Evolutionary conservation across 2,888 invertebrate species (phyloP).

Genomic region (Dioctria rufipes): DNA sequence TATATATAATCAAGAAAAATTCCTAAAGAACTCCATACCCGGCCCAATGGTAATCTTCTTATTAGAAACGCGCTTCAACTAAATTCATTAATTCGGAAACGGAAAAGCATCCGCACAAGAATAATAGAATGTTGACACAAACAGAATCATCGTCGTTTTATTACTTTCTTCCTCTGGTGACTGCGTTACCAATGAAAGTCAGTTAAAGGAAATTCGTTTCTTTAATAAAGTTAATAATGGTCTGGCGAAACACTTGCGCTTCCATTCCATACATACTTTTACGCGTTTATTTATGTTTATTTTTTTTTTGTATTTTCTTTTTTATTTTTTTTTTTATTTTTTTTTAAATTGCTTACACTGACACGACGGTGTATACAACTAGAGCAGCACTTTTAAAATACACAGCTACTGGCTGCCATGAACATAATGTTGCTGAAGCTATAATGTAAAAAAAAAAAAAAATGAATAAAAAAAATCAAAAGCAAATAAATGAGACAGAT

Average conservation of each 20-base stretch:
- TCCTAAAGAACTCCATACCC: too few species aligned
- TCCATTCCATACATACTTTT: neutral
- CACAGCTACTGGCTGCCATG: too few species aligned
- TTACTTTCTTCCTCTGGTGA: constrained; percentile 27
- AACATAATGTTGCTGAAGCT: neutral
- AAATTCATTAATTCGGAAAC: constrained; percentile 32
- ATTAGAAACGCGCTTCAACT: too few species aligned
- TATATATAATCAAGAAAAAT: too few species aligned
- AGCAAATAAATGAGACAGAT: constrained; percentile 39
- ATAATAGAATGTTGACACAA: constrained; percentile 39
- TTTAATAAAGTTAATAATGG: constrained; percentile 45
- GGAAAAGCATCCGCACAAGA: constrained; percentile 53
- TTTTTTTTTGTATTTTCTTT: neutral
- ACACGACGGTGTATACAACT: neutral
- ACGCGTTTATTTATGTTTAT: neutral
- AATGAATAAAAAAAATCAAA: too few species aligned
- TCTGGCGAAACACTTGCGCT: constrained; percentile 32
- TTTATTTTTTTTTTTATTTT: neutral
- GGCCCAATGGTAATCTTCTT: too few species aligned
- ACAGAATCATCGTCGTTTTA: constrained; percentile 4
- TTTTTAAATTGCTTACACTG: neutral
- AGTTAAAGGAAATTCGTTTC: constrained; percentile 41
- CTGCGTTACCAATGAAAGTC: constrained; percentile 20
- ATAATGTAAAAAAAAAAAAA: constrained; percentile 25
- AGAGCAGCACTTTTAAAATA: neutral